A percentile compares a stretch with the other conserved stretches of the same genome.
phyloP scores from a whole-genome alignment of 1,140 invertebrate species.

The Leptestheria dahalacensis region DNA sequence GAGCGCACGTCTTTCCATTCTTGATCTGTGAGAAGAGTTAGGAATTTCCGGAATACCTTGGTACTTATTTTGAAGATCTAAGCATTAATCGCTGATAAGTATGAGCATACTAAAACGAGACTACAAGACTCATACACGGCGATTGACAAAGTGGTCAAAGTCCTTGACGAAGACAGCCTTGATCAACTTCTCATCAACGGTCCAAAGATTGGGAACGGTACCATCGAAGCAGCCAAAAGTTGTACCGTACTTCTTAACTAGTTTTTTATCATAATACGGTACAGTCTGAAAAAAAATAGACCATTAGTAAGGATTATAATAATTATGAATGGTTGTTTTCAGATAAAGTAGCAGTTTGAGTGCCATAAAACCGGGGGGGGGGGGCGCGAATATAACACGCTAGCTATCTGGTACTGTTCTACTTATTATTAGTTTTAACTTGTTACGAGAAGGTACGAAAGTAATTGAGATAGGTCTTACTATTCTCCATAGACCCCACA shows the following conservation, averaged over 20 bases:
- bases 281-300: slow-evolving; percentile 2
- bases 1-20: slow-evolving; percentile 39
- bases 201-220: slow-evolving; percentile 3
- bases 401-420: too few species aligned
- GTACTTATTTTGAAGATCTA: neutral
- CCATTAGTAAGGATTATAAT: neutral
- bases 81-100: neutral
- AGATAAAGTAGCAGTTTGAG: too few species aligned
- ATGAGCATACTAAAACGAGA: neutral
- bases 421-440: too few species aligned
- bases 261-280: slow-evolving; percentile 4
- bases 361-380: too few species aligned
- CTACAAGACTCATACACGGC: slow-evolving; percentile 2
- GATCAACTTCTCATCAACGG: slow-evolving; percentile 34
- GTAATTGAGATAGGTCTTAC: too few species aligned
- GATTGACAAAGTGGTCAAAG: slow-evolving; percentile 39
- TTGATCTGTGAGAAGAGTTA: slow-evolving; percentile 19
- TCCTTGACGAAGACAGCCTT: slow-evolving; percentile 38
- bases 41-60: slow-evolving; percentile 11
- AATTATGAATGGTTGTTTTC: neutral
- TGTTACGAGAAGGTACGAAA: too few species aligned
- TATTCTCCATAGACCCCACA: slow-evolving; percentile 10
- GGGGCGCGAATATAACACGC: too few species aligned
- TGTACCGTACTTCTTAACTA: slow-evolving; percentile 13
- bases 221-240: slow-evolving; percentile 14